Evolutionary conservation across 2,888 invertebrate species (phyloP).

Genomic region (Micoletzkya japonica): DNA sequence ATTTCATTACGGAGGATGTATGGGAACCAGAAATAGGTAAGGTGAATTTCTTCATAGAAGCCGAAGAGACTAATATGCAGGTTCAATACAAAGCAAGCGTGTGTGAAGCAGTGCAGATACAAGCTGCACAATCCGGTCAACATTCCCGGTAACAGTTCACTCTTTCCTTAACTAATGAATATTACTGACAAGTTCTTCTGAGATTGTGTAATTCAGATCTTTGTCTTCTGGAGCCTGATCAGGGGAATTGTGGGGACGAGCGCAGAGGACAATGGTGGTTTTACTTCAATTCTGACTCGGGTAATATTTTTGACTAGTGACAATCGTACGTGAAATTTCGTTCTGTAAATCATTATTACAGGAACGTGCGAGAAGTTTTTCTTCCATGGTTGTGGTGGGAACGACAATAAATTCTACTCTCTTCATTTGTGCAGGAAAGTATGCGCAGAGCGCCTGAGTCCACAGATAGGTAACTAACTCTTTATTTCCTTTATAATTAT

Average conservation of each 20-base stretch:
- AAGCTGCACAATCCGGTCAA: conserved; percentile 55
- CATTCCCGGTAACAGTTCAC: conserved; percentile 57
- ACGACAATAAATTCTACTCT: conserved; percentile 59
- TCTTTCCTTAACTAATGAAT: too few relatives aligned
- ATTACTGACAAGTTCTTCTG: too few relatives aligned
- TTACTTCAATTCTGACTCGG: conserved; percentile 54
- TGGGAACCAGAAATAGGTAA: conserved; percentile 52
- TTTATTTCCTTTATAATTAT: not conserved
- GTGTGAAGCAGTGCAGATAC: conserved; percentile 55
- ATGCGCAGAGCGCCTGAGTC: conserved; percentile 55
- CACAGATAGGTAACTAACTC: conserved; percentile 49
- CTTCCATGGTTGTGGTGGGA: conserved; percentile 58
- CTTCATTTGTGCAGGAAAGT: conserved; percentile 57
- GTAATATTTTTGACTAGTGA: conserved; percentile 20
- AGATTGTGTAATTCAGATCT: too few relatives aligned
- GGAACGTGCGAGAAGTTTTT: conserved; percentile 48
- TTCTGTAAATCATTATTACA: too few relatives aligned
- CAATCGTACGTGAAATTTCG: too few relatives aligned
- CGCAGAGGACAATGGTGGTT: conserved; percentile 48
- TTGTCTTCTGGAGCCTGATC: conserved; percentile 55
- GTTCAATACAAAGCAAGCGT: conserved; percentile 53
- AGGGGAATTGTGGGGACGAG: conserved; percentile 54
- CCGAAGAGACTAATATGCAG: conserved; percentile 12
- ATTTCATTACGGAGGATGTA: conserved; percentile 59
- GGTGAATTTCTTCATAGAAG: not conserved